Evolutionary conservation across 2,113 vertebrate genomes (phyloP), one percentile per base, ranked within the genome.

Genomic region (Gymnocephalus cernua): DNA sequence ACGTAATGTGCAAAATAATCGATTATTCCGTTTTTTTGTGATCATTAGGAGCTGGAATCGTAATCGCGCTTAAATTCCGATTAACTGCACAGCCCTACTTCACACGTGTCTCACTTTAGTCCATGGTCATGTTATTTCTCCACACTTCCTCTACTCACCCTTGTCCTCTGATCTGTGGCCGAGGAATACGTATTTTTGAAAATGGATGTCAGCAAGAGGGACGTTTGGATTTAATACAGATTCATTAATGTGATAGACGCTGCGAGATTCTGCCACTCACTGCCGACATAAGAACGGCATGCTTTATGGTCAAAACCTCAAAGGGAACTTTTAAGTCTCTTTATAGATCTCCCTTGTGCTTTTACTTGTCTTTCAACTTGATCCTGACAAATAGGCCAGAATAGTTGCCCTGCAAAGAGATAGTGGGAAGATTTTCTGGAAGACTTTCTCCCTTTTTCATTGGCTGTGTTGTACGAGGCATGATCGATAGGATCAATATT

Each of bases 171-270:
- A 38, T 57, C 18, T 38, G 27, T 32, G 76, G 59, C 62, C 3
- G n/a, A 80, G 41, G 66, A 82, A 83, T 86, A 61, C 74, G 57
- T 63, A 70, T 83, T 87, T 89, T 76, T 1, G 3, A 77, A 81
- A 82, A 78, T 79, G 64, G 72, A 79, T 85, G 74, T 88, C 84
- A 88, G 76, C 51, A 11, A 35, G 50, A 56, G 74, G 59, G 72
- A 77, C 23, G 41, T 83, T 67, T 79, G 79, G 85, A 87, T 89
- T 86, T 85, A 89, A 88, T 82, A 76, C 27, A 79, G 71, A 82
- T 88, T 92, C 79, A 89, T 91, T 92, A 89, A 87, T 92, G 82
- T 92, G 88, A 91, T 79, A 80, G 80, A 92, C 90, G 78, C 82
- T 35, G 57, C 65, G 65, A 23, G 64, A 84, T 71, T 73, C 82